phyloP scores from a whole-genome alignment of 2,888 invertebrate genomes.

The Vanessa cardui region DNA sequence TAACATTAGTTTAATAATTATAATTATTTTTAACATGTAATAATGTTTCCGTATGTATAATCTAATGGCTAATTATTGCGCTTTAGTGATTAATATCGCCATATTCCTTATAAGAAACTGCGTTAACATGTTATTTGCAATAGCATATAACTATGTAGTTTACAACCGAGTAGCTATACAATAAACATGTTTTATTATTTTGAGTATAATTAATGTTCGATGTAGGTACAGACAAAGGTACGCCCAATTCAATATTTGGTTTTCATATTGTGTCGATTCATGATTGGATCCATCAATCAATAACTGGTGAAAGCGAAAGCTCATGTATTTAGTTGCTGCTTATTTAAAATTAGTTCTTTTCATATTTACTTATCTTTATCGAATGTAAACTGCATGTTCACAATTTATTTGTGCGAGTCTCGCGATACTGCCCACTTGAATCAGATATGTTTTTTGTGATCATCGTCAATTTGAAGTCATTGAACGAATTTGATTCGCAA shows the following conservation, averaged over 20 bases:
- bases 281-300: conserved; percentile 39
- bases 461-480: conserved; percentile 28
- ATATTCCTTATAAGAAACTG: no score
- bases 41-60: no score
- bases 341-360: conserved; percentile 18
- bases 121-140: no score
- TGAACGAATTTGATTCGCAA: conserved; percentile 31
- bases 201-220: neutral
- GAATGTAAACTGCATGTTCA: conserved; percentile 21
- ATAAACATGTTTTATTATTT: neutral
- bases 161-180: no score
- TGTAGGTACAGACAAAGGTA: neutral
- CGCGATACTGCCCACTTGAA: conserved; percentile 34
- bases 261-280: conserved; percentile 21
- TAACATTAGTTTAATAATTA: no score
- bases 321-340: conserved; percentile 15
- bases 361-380: conserved; percentile 22
- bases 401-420: conserved; percentile 28
- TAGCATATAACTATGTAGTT: no score
- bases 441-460: conserved; percentile 25
- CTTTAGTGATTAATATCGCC: no score
- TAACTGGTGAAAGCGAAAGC: conserved; percentile 35
- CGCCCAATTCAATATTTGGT: conserved; percentile 1
- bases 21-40: no score
- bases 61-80: no score